A percentile compares a stretch with the other conserved stretches of the same genome.
Evolutionary conservation across 2,888 invertebrate genomes (phyloP).

Genomic region (Drosophila siamana): DNA sequence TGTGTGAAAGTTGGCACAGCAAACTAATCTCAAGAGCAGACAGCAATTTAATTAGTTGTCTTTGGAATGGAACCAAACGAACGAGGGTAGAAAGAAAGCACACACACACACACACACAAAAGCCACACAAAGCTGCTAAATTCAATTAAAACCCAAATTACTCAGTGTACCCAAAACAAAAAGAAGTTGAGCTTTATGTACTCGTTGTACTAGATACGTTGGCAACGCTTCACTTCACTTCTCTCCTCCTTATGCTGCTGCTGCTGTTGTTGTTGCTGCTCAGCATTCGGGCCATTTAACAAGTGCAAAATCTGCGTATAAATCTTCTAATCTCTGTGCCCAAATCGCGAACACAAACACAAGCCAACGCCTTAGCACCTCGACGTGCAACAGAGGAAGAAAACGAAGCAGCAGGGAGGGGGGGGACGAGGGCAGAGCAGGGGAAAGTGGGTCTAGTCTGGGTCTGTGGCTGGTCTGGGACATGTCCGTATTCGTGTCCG

Average conservation of each 20-base stretch:
- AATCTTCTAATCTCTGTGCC: conserved; percentile 70
- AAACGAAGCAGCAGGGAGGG: background rate
- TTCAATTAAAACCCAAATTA: conserved; percentile 50
- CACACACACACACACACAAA: background rate
- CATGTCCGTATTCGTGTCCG: conserved; percentile 27
- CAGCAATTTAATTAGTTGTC: conserved; percentile 40
- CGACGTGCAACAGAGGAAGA: conserved; percentile 1
- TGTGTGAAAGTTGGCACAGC: conserved; percentile 17
- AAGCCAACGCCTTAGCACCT: conserved; percentile 69
- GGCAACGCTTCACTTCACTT: conserved; percentile 1
- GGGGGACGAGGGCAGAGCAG: background rate
- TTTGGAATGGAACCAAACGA: background rate
- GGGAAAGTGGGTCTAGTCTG: conserved; percentile 5
- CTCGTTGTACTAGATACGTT: background rate
- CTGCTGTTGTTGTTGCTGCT: conserved; percentile 5
- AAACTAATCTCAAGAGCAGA: background rate
- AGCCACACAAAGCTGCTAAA: conserved; percentile 29
- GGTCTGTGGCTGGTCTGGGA: conserved; percentile 16
- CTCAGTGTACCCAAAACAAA: conserved; percentile 4
- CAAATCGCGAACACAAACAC: conserved; percentile 57
- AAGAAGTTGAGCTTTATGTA: conserved; percentile 4
- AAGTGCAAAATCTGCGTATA: conserved; percentile 73
- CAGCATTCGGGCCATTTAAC: conserved; percentile 49
- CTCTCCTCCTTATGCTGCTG: background rate
- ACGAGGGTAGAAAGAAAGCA: background rate